These are phyloP conservation scores for Copidosoma floridanum DNA, from an alignment of 1,140 invertebrate genomes.

Conservation along the genomic window DNA sequence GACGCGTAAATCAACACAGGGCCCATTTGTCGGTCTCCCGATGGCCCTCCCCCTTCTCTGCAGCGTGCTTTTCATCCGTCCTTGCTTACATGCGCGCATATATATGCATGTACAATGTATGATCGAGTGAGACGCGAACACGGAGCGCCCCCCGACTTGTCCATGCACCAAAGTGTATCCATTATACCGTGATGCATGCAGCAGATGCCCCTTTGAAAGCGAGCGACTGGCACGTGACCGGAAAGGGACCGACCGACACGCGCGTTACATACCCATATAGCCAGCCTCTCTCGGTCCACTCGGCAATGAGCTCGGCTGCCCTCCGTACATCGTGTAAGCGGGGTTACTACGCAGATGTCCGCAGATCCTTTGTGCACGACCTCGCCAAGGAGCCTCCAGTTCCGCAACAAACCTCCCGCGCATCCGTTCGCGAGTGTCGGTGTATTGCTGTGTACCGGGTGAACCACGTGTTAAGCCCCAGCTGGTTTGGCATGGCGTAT, in stretches of 20 bases:
- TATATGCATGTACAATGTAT: neutral
- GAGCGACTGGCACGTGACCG: neutral
- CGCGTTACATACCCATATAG: neutral
- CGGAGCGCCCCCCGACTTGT: neutral
- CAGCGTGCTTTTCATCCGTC: too few relatives aligned
- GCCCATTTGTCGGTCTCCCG: neutral
- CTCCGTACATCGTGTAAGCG: too few relatives aligned
- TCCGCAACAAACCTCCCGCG: neutral
- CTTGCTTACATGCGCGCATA: too few relatives aligned
- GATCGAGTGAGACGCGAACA: neutral
- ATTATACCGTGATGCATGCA: neutral
- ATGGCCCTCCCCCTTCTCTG: neutral
- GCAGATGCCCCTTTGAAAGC: neutral
- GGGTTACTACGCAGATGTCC: neutral
- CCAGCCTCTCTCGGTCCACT: constrained; percentile 1
- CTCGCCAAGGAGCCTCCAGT: too few relatives aligned
- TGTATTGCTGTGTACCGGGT: neutral
- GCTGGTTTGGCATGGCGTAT: neutral
- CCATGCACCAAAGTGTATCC: too few relatives aligned
- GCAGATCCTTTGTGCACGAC: neutral
- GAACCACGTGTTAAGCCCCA: too few relatives aligned
- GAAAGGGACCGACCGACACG: constrained; percentile 5
- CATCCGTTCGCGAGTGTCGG: neutral
- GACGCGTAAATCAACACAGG: constrained; percentile 18
- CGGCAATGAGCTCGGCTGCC: neutral